Evolutionary conservation across 2,888 invertebrate genomes (phyloP), one percentile per base, ranked within the genome.

Genomic region (Nebria brevicollis): DNA sequence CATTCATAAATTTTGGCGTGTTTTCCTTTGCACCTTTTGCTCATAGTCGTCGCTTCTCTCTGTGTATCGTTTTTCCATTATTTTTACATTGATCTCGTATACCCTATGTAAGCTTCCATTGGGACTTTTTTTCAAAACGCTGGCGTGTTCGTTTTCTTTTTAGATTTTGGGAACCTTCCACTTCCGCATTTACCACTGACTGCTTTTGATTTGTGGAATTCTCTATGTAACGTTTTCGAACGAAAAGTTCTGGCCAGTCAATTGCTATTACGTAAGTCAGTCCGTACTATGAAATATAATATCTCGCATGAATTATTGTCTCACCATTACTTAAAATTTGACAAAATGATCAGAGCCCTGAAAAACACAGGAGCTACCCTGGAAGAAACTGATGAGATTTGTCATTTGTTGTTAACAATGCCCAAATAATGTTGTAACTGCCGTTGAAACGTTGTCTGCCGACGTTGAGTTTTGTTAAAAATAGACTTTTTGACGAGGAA

Each of bases 181-280:
- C n/a, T n/a, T n/a, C n/a, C n/a, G n/a, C n/a, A n/a, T n/a, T n/a
- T n/a, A n/a, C n/a, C n/a, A n/a, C n/a, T n/a, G n/a, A n/a, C n/a
- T n/a, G n/a, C n/a, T n/a, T n/a, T n/a, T n/a, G n/a, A n/a, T n/a
- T n/a, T n/a, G n/a, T n/a, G n/a, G n/a, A n/a, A n/a, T n/a, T n/a
- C n/a, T n/a, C n/a, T n/a, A n/a, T n/a, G n/a, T n/a, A n/a, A n/a
- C n/a, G n/a, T n/a, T n/a, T n/a, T n/a, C n/a, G 84, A 84, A 64
- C 65, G 84, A 26, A 85, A 83, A 83, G 84, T 85, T 13, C 83
- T 85, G n/a, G 83, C 84, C 4, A 84, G 83, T 66, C 85, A 85
- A 72, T 72, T 85, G 43, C 79, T 83, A 6, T 10, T 86, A 11
- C 54, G 84, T 41, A 86, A 85, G 74, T 81, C 76, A 26, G 42